These are phyloP conservation scores for Hycleus cichorii DNA, from an alignment of 1,140 invertebrate species.

Conservation along the genomic window DNA sequence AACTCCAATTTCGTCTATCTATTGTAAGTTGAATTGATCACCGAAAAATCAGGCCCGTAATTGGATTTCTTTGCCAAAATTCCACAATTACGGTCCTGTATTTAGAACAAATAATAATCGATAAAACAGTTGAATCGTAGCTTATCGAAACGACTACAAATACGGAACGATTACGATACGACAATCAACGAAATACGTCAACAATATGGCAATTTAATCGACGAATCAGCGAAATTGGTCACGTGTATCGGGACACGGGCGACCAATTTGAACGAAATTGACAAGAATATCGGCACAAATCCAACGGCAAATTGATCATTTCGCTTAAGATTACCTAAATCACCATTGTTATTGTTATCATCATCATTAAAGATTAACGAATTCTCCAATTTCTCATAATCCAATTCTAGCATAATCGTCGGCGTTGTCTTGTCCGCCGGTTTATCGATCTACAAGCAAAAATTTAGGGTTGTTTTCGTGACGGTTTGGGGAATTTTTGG, in stretches of 20 bases:
- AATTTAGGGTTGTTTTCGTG: too few species aligned
- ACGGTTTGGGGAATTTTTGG: too few species aligned
- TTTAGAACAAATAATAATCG: not conserved
- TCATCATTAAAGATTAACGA: too few species aligned
- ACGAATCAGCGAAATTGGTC: constrained; percentile 21
- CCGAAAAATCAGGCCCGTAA: too few species aligned
- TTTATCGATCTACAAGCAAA: too few species aligned
- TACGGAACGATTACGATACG: constrained; percentile 27
- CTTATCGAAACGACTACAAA: constrained; percentile 26
- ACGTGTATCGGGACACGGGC: constrained; percentile 16
- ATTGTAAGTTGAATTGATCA: not conserved
- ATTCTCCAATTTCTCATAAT: too few species aligned
- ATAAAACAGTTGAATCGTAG: constrained; percentile 29
- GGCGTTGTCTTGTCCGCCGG: too few species aligned
- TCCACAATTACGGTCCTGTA: not conserved
- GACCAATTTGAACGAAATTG: constrained; percentile 23
- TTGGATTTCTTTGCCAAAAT: too few species aligned
- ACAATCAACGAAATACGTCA: constrained; percentile 28
- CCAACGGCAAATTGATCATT: not conserved
- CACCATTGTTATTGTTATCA: too few species aligned
- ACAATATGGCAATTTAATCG: constrained; percentile 25
- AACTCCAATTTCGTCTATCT: not conserved
- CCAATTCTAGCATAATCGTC: too few species aligned
- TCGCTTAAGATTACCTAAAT: not conserved
- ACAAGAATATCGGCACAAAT: constrained; percentile 26